Evolutionary conservation across 2,797 vertebrate species (phyloP).

Genomic region (Huso huso): DNA sequence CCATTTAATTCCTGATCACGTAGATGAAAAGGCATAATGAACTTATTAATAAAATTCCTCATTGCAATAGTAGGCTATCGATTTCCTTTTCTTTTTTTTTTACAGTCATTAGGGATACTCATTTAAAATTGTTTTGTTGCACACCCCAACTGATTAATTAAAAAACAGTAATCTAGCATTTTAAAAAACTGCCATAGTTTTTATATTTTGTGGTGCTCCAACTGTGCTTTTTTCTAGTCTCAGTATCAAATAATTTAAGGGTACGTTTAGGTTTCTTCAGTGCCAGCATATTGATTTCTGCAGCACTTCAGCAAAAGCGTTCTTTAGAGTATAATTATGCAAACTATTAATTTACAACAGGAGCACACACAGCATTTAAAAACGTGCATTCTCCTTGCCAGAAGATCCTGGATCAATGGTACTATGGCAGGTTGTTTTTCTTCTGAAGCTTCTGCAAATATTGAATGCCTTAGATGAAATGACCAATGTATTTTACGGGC

Average conservation of each 20-base stretch:
- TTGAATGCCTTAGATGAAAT: background rate
- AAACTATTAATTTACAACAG: constrained; percentile 1
- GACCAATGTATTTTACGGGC: background rate
- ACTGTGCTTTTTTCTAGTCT: background rate
- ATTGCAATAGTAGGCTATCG: too few species aligned
- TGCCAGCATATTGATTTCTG: constrained; percentile 14
- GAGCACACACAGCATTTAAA: constrained; percentile 1
- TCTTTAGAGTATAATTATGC: constrained; percentile 12
- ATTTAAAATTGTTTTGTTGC: too few species aligned
- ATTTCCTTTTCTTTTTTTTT: too few species aligned
- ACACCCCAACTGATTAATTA: too few species aligned
- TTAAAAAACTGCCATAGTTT: too few species aligned
- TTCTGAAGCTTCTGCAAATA: constrained; percentile 2
- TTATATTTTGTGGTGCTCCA: background rate
- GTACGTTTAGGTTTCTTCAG: background rate
- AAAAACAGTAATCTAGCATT: too few species aligned
- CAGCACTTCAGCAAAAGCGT: constrained; percentile 6
- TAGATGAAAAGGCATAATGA: too few species aligned
- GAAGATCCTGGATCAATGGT: constrained; percentile 8
- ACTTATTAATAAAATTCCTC: too few species aligned
- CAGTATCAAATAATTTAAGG: constrained; percentile 7
- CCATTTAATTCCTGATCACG: too few species aligned
- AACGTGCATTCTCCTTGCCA: background rate
- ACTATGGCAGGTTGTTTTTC: constrained; percentile 10
- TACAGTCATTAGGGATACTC: too few species aligned